Base-by-base conservation (phyloP, 2,888 invertebrate species). In the Pomacea canaliculata region DNA sequence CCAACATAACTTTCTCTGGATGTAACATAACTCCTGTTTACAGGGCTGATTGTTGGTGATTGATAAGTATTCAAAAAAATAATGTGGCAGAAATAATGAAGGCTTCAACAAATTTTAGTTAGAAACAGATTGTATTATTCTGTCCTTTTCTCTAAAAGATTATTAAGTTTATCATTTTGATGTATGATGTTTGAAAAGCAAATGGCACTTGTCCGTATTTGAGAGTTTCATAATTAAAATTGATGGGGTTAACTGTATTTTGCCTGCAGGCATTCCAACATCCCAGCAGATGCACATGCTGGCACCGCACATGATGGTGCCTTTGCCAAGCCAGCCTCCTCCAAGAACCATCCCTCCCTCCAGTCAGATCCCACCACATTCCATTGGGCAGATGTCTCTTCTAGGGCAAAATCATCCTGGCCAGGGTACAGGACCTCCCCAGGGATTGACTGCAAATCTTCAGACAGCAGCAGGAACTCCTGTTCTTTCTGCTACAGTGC, bases 251-350 rank as follows among this genome's bases (percentile, higher is more conserved):
- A 37, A 37, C 37, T 37, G 16, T 56, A 68, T 68, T 59, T 23
- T 37, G 56, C n/a, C 63, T n/a, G 10, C 51, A 74, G 72, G 76
- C 62, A 69, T 74, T 60, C 78, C 80, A 63, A 74, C 80, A 71
- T 79, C 81, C 70, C 79, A 82, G 79, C 82, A 51, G 76, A 77
- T 80, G 60, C 79, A 81, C 51, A 79, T 82, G 67, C 82, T 83
- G 59, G 83, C 83, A n/a, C 82, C 81, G 46, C 83, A 82, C 7
- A 81, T 85, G 84, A 84, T 85, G 83, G 82, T 87, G 80, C 80
- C 82, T 27, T 75, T 84, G 77, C 83, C 85, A 74, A 81, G 83
- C 13, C 84, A 81, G 51, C 78, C 80, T 69, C 80, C 81, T 46
- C 81, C 80, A 63, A n/a, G 27, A 56, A 13, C 51, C 10, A 56